These are phyloP conservation scores for Drosophila pachea DNA, from an alignment of 1,140 invertebrate species.

Conservation along the genomic window DNA sequence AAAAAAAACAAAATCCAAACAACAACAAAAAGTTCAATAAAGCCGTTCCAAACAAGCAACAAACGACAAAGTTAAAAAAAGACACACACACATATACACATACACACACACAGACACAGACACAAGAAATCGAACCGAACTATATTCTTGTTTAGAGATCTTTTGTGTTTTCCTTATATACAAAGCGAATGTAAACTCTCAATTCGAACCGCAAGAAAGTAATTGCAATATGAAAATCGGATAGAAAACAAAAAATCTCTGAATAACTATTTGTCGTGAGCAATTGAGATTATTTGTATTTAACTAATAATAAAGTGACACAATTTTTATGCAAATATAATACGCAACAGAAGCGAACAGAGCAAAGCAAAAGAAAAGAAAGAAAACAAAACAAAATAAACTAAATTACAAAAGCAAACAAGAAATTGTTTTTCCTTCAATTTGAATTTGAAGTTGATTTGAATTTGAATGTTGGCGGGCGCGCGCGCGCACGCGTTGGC, in stretches of 20 bases:
- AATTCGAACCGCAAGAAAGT: not conserved
- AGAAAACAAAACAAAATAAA: conserved; percentile 47
- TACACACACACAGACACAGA: too few relatives aligned
- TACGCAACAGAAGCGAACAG: conserved; percentile 39
- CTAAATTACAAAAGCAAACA: conserved; percentile 36
- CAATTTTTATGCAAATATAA: conserved; percentile 71
- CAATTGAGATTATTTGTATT: conserved; percentile 72
- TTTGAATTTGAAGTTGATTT: not conserved
- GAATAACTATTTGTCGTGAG: conserved; percentile 68
- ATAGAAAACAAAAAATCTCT: conserved; percentile 33
- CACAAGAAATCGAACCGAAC: conserved; percentile 51
- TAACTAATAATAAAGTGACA: conserved; percentile 72
- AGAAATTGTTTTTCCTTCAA: not conserved
- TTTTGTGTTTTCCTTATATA: conserved; percentile 70
- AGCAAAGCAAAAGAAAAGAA: conserved; percentile 29
- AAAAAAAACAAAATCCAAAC: conserved; percentile 36
- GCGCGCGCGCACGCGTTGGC: not conserved
- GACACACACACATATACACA: too few relatives aligned
- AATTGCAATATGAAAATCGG: conserved; percentile 12
- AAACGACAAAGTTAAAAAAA: conserved; percentile 28
- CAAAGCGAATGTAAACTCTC: conserved; percentile 29
- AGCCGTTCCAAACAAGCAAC: conserved; percentile 75
- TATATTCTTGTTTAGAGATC: conserved; percentile 63
- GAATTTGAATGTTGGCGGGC: not conserved
- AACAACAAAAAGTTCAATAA: conserved; percentile 78